These are phyloP conservation scores for Sesia apiformis DNA, from an alignment of 2,888 invertebrate species.

Conservation along the genomic window DNA sequence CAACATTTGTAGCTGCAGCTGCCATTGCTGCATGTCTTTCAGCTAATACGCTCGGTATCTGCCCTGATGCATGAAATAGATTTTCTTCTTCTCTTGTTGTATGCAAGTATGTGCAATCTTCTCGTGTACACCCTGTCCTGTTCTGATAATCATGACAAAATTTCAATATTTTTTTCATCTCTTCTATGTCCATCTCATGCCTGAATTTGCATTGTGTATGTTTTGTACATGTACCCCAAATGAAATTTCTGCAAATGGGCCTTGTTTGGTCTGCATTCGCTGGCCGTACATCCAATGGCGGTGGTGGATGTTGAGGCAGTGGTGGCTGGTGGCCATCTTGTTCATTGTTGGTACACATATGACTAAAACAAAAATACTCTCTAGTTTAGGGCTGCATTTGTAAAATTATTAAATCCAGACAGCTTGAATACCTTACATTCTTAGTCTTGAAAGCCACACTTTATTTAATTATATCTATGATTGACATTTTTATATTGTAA, in stretches of 20 bases:
- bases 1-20: conserved; percentile 8
- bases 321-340: conserved; percentile 51
- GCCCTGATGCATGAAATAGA: conserved; percentile 33
- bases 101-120: conserved; percentile 49
- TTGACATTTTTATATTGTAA: no score
- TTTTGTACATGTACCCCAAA: conserved; percentile 54
- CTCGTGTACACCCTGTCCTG: conserved; percentile 37
- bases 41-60: conserved; percentile 38
- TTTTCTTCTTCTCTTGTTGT: conserved; percentile 44
- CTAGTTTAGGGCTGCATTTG: background rate
- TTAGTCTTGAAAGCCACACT: no score
- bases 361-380: conserved; percentile 12
- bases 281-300: conserved; percentile 22
- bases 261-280: conserved; percentile 15
- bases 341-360: conserved; percentile 28
- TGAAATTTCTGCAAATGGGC: conserved; percentile 43
- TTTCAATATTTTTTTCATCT: conserved; percentile 44
- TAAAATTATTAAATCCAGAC: no score
- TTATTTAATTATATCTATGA: no score
- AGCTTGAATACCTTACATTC: no score
- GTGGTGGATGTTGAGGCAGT: conserved; percentile 19
- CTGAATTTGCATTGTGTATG: conserved; percentile 39
- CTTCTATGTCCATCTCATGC: conserved; percentile 42
- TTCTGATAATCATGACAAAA: conserved; percentile 63
- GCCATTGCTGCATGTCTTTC: conserved; percentile 42